Conservation (phyloP, 2,797 vertebrate genomes). For the Bradypus variegatus region DNA sequence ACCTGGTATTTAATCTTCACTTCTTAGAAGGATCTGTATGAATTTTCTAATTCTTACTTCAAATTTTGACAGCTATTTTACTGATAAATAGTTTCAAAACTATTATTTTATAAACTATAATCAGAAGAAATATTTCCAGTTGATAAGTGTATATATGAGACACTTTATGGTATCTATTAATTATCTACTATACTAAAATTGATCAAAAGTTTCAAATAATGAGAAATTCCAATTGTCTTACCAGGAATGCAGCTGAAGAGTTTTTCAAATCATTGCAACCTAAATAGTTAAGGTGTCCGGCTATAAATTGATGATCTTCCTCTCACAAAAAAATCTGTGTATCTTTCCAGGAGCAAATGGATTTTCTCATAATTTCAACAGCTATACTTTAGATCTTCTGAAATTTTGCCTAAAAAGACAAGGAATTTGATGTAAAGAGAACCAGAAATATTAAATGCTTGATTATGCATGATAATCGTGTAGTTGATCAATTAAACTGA, state of each 20-base stretch:
- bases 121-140: neutral
- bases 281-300: conserved; percentile 30
- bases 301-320: conserved; percentile 15
- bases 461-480: neutral
- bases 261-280: conserved; percentile 48
- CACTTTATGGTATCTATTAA: neutral
- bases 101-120: neutral
- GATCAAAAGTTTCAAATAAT: neutral
- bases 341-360: conserved; percentile 13
- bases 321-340: conserved; percentile 7
- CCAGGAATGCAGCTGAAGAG: neutral
- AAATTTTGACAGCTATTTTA: neutral
- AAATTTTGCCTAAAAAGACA: neutral
- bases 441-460: neutral
- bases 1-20: neutral
- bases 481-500: neutral
- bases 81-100: neutral
- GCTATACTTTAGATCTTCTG: conserved; percentile 41
- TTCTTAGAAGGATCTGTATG: neutral
- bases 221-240: neutral
- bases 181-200: neutral
- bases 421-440: neutral
- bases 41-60: neutral
- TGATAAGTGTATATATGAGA: neutral
- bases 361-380: conserved; percentile 53